A percentile compares a stretch with the other conserved stretches of the same genome.
Conservation (phyloP, 2,113 vertebrate species). For the Phyllopteryx taeniolatus region DNA sequence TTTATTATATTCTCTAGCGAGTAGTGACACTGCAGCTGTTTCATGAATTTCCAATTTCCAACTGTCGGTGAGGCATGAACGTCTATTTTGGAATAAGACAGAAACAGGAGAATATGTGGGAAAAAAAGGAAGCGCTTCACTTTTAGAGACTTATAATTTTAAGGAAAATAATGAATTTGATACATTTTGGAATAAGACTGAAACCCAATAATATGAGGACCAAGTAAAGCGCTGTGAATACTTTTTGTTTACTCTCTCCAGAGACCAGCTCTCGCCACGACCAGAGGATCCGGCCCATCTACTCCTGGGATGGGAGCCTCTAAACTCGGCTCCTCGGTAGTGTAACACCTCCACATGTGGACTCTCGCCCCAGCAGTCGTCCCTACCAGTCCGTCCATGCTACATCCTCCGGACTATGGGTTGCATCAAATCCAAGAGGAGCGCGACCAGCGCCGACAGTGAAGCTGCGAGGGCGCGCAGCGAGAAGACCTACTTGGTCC, state of each 20-base stretch:
- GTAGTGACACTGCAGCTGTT: no score
- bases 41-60: no score
- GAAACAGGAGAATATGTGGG: no score
- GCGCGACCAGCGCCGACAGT: conserved; percentile 60
- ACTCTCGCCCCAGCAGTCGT: background rate
- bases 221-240: no score
- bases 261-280: background rate
- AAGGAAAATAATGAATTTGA: no score
- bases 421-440: conserved; percentile 91
- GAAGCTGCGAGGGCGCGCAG: conserved; percentile 29
- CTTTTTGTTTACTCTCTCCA: background rate
- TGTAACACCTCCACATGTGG: background rate
- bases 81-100: no score
- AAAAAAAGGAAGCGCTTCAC: no score
- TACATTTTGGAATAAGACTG: no score
- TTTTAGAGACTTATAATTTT: no score
- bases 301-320: background rate
- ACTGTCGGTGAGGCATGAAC: no score
- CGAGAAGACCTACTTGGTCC: conserved; percentile 72
- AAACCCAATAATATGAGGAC: no score
- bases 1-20: no score
- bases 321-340: background rate
- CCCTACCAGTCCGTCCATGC: conserved; percentile 44
- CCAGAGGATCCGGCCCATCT: background rate
- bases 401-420: conserved; percentile 79